Conservation (phyloP, 2,797 vertebrate species). For the Heterohyrax brucei region DNA sequence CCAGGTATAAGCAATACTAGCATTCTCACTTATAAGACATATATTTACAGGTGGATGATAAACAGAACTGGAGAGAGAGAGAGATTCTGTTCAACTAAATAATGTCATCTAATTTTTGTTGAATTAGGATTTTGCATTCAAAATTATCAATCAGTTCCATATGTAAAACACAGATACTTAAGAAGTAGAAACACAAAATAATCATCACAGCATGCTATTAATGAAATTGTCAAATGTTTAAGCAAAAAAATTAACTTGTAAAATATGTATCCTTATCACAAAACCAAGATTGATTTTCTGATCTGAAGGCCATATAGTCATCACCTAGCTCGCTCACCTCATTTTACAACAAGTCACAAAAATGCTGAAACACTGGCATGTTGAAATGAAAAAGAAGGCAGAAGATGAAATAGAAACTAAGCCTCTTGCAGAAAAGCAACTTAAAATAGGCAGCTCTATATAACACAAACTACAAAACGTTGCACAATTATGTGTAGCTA, state of each 20-base stretch:
- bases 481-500: not conserved
- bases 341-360: not conserved
- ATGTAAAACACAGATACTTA: not conserved
- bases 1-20: not conserved
- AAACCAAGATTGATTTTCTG: not conserved
- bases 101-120: not conserved
- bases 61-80: not conserved
- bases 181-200: not conserved
- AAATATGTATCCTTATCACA: not conserved
- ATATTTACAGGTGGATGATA: not conserved
- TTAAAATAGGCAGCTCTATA: not conserved
- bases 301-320: not conserved
- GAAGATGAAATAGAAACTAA: not conserved
- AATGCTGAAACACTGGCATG: not conserved
- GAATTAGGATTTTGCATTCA: not conserved
- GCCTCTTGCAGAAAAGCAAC: not conserved
- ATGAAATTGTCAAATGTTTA: not conserved
- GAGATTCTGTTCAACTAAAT: not conserved
- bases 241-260: not conserved
- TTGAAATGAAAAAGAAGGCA: not conserved
- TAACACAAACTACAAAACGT: not conserved
- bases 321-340: not conserved
- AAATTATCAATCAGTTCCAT: not conserved
- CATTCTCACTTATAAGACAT: not conserved
- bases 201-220: not conserved